These are phyloP conservation scores for Miichthys miiuy DNA, from an alignment of 2,797 vertebrate genomes.

Conservation along the genomic window DNA sequence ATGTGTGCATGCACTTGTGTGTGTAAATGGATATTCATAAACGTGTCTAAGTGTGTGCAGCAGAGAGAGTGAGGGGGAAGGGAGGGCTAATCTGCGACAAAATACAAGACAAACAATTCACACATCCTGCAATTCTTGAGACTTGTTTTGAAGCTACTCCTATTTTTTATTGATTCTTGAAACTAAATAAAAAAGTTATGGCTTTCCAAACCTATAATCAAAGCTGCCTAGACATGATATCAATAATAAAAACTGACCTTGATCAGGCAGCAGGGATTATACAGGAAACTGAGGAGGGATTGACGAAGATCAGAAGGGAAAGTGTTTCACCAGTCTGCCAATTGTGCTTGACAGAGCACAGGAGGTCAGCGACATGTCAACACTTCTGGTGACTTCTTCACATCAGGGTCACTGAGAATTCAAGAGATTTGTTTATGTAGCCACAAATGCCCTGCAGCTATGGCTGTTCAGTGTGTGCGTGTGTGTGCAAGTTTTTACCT, in stretches of 20 bases:
- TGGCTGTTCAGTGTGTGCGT: background rate
- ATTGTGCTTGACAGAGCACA: conserved; percentile 20
- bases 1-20: background rate
- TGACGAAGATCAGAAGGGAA: conserved; percentile 19
- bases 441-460: background rate
- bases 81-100: background rate
- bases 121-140: background rate
- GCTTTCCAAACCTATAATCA: background rate
- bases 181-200: background rate
- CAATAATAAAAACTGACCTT: background rate
- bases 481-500: background rate
- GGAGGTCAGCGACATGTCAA: conserved; percentile 34
- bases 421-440: conserved; percentile 24
- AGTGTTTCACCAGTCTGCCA: background rate
- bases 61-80: background rate
- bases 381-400: conserved; percentile 15
- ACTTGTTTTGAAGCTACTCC: background rate
- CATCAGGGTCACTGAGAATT: conserved; percentile 28
- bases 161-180: background rate
- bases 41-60: background rate
- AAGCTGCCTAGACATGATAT: background rate
- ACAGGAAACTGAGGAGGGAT: background rate
- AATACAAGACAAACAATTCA: background rate
- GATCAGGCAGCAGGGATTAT: background rate
- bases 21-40: conserved; percentile 14